A percentile compares a stretch with the other conserved stretches of the same genome.
Conservation (phyloP, 2,888 invertebrate species). For the Mythimna albipuncta region DNA sequence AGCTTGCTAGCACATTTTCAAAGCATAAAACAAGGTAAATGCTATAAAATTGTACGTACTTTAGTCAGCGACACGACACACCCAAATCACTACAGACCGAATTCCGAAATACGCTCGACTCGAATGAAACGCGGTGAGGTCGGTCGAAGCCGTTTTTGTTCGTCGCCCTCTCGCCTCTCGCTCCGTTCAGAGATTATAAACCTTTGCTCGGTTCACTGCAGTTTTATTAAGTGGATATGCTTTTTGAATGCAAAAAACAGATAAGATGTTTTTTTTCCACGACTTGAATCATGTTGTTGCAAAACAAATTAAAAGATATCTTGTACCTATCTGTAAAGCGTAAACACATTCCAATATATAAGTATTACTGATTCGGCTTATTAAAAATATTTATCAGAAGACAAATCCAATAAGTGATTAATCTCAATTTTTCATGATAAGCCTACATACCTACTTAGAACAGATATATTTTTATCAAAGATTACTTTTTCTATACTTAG, state of each 20-base stretch:
- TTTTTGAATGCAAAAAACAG: not conserved
- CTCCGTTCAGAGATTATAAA: conserved; percentile 75
- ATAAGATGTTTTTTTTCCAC: not conserved
- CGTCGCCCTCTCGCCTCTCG: conserved; percentile 86
- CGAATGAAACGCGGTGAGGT: conserved; percentile 77
- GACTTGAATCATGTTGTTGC: not conserved
- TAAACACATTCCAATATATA: conserved; percentile 13
- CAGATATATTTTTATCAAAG: conserved; percentile 4
- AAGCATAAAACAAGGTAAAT: conserved; percentile 35
- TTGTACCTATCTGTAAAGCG: conserved; percentile 20
- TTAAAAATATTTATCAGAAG: conserved; percentile 35
- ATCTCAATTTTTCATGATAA: conserved; percentile 18
- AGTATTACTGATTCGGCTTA: conserved; percentile 24
- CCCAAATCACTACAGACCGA: conserved; percentile 80
- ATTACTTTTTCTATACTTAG: too few species aligned
- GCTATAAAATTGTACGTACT: conserved; percentile 78
- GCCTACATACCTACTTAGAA: not conserved
- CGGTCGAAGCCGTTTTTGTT: conserved; percentile 83
- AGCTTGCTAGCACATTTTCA: conserved; percentile 30
- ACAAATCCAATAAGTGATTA: conserved; percentile 6
- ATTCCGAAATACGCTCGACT: conserved; percentile 84
- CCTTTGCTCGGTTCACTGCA: conserved; percentile 66
- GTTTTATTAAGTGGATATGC: not conserved
- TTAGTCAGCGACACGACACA: conserved; percentile 85
- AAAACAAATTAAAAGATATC: conserved; percentile 39